Evolutionary conservation across 37 sponge, comb jelly and placozoan genomes (phyloP), one percentile per base, ranked within the genome.

Genomic region (Aplysina aerophoba): DNA sequence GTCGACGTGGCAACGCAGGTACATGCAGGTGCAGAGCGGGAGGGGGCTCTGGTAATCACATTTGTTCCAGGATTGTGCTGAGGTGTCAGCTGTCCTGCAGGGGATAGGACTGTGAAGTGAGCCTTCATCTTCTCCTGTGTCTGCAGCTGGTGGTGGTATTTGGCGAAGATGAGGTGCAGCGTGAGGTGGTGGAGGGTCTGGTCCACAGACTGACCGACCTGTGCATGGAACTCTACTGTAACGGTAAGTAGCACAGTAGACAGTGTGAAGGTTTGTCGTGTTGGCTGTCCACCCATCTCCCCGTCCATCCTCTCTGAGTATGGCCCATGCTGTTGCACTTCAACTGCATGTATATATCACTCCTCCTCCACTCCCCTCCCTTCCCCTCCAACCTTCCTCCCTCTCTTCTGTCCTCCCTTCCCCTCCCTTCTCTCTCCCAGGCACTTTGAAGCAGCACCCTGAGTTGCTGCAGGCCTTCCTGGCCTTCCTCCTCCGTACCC

Each of bases 1-100:
- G 79, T 92, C 53, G 84, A 88, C 68, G 79, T 86, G 3, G 87
- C 92, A 8, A 56, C 65, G 30, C 83, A 92, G 63, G 92, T 92
- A 62, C 11, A 62, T 62, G 28, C 4, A 62, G 50, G 50, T 3
- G 50, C 50, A 44, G 50, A 44, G 50, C 3, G 50, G 50, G 50
- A 44, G 50, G n/a, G n/a, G n/a, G n/a, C n/a, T n/a, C n/a, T n/a
- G n/a, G n/a, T n/a, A n/a, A n/a, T n/a, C n/a, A n/a, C n/a, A n/a
- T n/a, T n/a, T n/a, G n/a, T n/a, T n/a, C n/a, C n/a, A n/a, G n/a
- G n/a, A n/a, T n/a, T n/a, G n/a, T n/a, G n/a, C n/a, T n/a, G n/a
- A n/a, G n/a, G n/a, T n/a, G n/a, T n/a, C n/a, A n/a, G n/a, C n/a
- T n/a, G n/a, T n/a, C n/a, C n/a, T n/a, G n/a, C n/a, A n/a, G n/a